Evolutionary conservation across 2,797 vertebrate genomes (phyloP).

Genomic region (Chromis chromis): DNA sequence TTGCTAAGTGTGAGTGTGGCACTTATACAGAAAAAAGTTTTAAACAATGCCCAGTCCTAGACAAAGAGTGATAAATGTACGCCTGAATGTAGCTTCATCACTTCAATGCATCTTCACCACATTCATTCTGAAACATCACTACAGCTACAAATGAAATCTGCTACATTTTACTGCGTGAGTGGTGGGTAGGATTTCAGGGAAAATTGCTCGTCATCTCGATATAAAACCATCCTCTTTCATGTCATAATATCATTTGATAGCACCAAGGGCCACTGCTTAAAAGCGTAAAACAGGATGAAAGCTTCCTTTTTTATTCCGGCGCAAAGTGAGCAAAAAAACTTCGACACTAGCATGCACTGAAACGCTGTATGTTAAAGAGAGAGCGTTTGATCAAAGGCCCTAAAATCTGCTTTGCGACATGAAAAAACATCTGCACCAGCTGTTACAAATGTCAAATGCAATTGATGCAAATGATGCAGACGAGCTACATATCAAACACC

Average conservation of each 20-base stretch:
- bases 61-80: background rate
- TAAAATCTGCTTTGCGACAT: background rate
- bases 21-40: too few relatives aligned
- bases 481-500: slow-evolving; percentile 4
- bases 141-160: slow-evolving; percentile 2
- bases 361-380: background rate
- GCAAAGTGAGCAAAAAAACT: background rate
- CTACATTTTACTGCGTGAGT: background rate
- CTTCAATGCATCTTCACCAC: background rate
- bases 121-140: background rate
- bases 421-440: slow-evolving; percentile 12
- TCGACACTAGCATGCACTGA: background rate
- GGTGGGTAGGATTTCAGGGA: background rate
- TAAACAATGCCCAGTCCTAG: background rate
- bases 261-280: background rate
- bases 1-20: too few relatives aligned
- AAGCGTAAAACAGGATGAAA: background rate
- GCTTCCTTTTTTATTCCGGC: background rate
- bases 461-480: background rate
- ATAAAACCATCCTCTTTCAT: background rate
- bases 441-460: slow-evolving; percentile 11
- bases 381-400: background rate
- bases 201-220: slow-evolving; percentile 4
- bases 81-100: background rate
- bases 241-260: background rate